Evolutionary conservation across 2,797 vertebrate species (phyloP).

Genomic region (Crax fasciolata): DNA sequence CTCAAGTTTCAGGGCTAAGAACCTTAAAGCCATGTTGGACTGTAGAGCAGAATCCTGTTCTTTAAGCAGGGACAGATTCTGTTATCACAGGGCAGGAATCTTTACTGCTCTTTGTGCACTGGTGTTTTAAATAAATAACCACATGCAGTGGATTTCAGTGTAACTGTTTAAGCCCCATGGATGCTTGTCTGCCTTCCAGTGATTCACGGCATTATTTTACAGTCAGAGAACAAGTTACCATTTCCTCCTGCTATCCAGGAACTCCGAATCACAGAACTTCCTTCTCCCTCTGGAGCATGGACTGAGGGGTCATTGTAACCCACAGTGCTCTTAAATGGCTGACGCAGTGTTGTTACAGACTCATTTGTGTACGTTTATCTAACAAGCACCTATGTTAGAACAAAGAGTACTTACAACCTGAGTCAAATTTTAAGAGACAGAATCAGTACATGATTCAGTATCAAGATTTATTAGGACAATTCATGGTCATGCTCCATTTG

Average conservation of each 20-base stretch:
- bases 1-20: not conserved
- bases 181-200: not conserved
- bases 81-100: no score
- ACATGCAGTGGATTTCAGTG: accelerated
- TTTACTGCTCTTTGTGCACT: not conserved
- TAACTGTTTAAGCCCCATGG: accelerated
- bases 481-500: slow-evolving; percentile 48
- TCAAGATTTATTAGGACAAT: slow-evolving; percentile 49
- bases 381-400: accelerated
- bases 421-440: not conserved
- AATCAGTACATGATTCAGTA: not conserved
- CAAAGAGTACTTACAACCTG: not conserved
- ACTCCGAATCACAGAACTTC: no score
- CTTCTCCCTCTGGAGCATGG: not conserved
- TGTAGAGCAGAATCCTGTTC: not conserved
- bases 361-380: not conserved
- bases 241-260: not conserved
- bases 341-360: accelerated
- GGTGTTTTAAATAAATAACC: not conserved
- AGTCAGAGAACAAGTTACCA: not conserved
- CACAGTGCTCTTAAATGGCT: not conserved
- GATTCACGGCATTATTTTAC: not conserved
- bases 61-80: not conserved
- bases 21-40: no score
- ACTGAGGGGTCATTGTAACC: not conserved